Percentiles rank a stretch among this genome's conserved stretches.
These are phyloP conservation scores for Drosophila carrolli DNA, from an alignment of 1,140 invertebrate genomes.

Conservation along the genomic window DNA sequence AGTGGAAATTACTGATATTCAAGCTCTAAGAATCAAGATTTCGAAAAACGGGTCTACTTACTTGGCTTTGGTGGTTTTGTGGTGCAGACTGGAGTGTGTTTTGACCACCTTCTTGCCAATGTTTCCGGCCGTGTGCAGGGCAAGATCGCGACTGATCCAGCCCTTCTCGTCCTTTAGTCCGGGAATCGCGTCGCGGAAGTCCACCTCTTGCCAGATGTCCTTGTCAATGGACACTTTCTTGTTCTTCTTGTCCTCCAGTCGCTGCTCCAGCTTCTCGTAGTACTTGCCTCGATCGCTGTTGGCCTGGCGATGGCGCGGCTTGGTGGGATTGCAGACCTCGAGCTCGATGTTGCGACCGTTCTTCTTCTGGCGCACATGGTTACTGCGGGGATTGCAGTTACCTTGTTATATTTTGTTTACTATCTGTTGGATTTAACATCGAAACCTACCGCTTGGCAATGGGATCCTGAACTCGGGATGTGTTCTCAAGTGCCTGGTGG, in stretches of 20 bases:
- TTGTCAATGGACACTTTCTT: slow-evolving; percentile 43
- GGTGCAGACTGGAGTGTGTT: slow-evolving; percentile 71
- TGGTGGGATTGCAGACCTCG: slow-evolving; percentile 75
- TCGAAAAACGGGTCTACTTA: slow-evolving; percentile 17
- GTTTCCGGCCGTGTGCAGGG: slow-evolving; percentile 69
- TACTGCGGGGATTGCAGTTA: slow-evolving; percentile 57
- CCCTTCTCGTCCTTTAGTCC: slow-evolving; percentile 75
- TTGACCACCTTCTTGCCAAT: slow-evolving; percentile 73
- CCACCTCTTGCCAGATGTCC: slow-evolving; percentile 74
- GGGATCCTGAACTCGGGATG: slow-evolving; percentile 86
- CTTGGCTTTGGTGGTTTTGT: slow-evolving; percentile 79
- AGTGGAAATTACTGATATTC: too few species aligned
- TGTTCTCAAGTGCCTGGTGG: slow-evolving; percentile 85
- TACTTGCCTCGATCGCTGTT: slow-evolving; percentile 67
- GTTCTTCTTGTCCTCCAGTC: slow-evolving; percentile 28
- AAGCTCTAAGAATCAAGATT: too few species aligned
- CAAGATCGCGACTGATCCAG: slow-evolving; percentile 73
- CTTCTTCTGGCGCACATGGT: slow-evolving; percentile 85
- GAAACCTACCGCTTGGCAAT: slow-evolving; percentile 84
- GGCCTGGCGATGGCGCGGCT: slow-evolving; percentile 68
- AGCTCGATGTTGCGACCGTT: slow-evolving; percentile 80
- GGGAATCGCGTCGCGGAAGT: slow-evolving; percentile 72
- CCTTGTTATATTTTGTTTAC: too few species aligned
- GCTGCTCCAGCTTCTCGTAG: slow-evolving; percentile 59
- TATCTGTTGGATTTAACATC: too few species aligned